Evolutionary conservation across 2,113 vertebrate species (phyloP).

Genomic region (Turnix velox): DNA sequence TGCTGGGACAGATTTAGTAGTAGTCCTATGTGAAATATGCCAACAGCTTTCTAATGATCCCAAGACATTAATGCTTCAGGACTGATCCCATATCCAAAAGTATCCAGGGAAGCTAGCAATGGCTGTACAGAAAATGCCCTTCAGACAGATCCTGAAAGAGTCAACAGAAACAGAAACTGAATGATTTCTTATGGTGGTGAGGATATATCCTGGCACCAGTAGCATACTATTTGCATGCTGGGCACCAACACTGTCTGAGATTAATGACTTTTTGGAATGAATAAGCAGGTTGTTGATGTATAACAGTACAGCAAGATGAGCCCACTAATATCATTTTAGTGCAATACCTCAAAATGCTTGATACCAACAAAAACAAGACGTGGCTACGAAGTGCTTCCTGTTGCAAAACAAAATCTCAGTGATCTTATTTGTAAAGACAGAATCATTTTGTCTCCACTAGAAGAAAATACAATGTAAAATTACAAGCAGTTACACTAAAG

Average conservation of each 20-base stretch:
- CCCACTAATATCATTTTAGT: not conserved
- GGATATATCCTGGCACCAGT: not conserved
- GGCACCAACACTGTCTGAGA: not conserved
- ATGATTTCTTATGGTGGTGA: not conserved
- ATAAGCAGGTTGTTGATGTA: not conserved
- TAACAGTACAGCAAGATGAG: not conserved
- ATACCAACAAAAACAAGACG: not conserved
- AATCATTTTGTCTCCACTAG: not conserved
- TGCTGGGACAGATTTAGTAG: not conserved
- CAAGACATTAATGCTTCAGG: not conserved
- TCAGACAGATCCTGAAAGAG: not conserved
- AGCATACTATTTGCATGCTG: not conserved
- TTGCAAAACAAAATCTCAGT: not conserved
- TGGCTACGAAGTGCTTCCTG: not conserved
- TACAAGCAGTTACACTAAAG: not conserved
- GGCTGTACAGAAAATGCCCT: not conserved
- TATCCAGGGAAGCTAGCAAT: not conserved
- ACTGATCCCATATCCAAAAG: not conserved
- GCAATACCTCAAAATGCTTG: not conserved
- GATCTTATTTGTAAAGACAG: not conserved
- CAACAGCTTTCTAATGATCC: not conserved
- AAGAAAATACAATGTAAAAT: not conserved
- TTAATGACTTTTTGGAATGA: not conserved
- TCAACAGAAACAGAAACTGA: not conserved
- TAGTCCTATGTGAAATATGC: not conserved